Evolutionary conservation across 2,888 invertebrate species (phyloP).

Genomic region (Brachyptera putata): DNA sequence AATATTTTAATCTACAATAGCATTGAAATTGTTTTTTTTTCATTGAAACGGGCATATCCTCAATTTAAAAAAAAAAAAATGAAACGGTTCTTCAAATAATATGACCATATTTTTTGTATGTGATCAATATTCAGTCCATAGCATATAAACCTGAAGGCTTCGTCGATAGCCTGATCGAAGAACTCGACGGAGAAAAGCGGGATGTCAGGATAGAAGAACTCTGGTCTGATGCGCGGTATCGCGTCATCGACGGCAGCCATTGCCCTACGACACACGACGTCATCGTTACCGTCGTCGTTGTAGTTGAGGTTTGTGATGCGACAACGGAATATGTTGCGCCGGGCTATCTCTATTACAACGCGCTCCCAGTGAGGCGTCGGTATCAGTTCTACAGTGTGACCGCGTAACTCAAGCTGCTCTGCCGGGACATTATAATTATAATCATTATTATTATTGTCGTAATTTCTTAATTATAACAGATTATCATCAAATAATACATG

Average conservation of each 20-base stretch:
- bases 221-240: constrained; percentile 25
- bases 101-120: no score
- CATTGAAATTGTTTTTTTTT: no score
- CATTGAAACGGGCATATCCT: no score
- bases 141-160: not conserved
- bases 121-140: no score
- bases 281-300: constrained; percentile 40
- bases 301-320: constrained; percentile 41
- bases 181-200: not conserved
- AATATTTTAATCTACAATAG: no score
- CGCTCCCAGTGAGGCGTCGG: constrained; percentile 39
- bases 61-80: no score
- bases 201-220: constrained; percentile 11
- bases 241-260: constrained; percentile 39
- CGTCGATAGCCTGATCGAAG: not conserved
- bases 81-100: no score
- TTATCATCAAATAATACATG: no score
- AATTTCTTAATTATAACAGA: no score
- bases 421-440: not conserved
- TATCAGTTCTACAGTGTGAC: constrained; percentile 39
- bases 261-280: constrained; percentile 38
- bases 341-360: constrained; percentile 39
- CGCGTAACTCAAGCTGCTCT: constrained; percentile 30
- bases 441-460: no score
- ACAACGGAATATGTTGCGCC: constrained; percentile 40